Conservation (phyloP, 92 coral and sea anemone genomes). For the Palythoa grandis region DNA sequence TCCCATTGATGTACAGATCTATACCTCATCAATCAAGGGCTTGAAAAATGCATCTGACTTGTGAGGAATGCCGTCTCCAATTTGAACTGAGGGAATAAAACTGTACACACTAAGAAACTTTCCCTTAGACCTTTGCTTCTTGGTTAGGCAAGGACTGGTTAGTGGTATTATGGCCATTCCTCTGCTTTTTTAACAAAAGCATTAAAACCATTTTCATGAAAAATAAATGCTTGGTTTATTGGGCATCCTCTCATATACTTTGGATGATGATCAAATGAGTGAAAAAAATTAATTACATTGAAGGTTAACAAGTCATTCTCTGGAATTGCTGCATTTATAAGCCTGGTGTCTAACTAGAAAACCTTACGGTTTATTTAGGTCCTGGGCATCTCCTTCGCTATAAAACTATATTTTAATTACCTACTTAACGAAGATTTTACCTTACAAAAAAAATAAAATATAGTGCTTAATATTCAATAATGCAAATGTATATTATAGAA, state of each 20-base stretch:
- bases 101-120: constrained; percentile 61
- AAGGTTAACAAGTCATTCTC: constrained; percentile 31
- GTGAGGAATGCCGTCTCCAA: constrained; percentile 66
- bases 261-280: constrained; percentile 46
- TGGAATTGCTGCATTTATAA: constrained; percentile 20
- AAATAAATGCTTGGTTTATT: constrained; percentile 62
- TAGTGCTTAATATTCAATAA: too few relatives aligned
- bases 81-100: constrained; percentile 56
- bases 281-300: constrained; percentile 56
- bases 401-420: too few relatives aligned
- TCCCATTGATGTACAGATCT: constrained; percentile 61
- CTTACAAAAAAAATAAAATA: too few relatives aligned
- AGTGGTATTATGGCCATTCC: constrained; percentile 64
- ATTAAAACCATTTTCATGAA: constrained; percentile 68
- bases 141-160: constrained; percentile 52
- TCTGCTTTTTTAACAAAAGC: constrained; percentile 59
- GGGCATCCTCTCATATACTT: constrained; percentile 55
- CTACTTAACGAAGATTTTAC: too few relatives aligned
- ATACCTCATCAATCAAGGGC: constrained; percentile 68
- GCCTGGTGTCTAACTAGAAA: too few relatives aligned
- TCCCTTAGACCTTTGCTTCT: constrained; percentile 49
- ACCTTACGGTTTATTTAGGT: too few relatives aligned
- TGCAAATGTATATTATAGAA: too few relatives aligned
- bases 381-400: too few relatives aligned
- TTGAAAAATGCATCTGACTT: constrained; percentile 71